Evolutionary conservation across 2,888 invertebrate genomes (phyloP).

Genomic region (Nematopogon swammerdamellus): DNA sequence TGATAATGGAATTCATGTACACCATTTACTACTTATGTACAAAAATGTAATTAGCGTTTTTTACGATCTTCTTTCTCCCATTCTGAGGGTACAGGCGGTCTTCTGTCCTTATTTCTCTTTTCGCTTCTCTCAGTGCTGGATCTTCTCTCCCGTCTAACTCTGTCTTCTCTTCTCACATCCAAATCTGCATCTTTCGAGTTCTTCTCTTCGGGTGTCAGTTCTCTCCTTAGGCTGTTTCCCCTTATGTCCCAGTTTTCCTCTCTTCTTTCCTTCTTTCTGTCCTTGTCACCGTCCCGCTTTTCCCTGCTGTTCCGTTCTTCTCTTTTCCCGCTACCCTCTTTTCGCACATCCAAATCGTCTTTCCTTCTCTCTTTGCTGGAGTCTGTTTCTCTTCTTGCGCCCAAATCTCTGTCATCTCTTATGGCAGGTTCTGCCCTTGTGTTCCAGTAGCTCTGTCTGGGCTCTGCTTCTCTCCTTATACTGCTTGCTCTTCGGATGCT

Average conservation of each 20-base stretch:
- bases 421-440: conserved; percentile 2
- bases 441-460: conserved; percentile 3
- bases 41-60: not conserved
- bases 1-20: too few relatives aligned
- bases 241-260: conserved; percentile 2
- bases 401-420: conserved; percentile 1
- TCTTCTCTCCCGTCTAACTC: conserved; percentile 14
- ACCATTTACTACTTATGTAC: too few relatives aligned
- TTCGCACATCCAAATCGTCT: conserved; percentile 19
- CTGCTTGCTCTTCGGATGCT: not conserved
- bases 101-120: conserved; percentile 7
- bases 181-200: not conserved
- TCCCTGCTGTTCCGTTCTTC: not conserved
- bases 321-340: conserved; percentile 8
- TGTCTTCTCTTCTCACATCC: not conserved
- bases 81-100: conserved; percentile 15
- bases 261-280: not conserved
- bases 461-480: conserved; percentile 1
- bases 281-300: not conserved
- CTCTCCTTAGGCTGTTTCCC: conserved; percentile 11
- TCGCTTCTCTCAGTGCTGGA: conserved; percentile 13
- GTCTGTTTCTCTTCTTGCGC: not conserved
- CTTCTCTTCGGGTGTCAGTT: conserved; percentile 1
- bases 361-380: conserved; percentile 8
- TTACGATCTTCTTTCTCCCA: conserved; percentile 7